These are phyloP conservation scores for Hyalella azteca DNA, from an alignment of 2,888 invertebrate species.

Conservation along the genomic window DNA sequence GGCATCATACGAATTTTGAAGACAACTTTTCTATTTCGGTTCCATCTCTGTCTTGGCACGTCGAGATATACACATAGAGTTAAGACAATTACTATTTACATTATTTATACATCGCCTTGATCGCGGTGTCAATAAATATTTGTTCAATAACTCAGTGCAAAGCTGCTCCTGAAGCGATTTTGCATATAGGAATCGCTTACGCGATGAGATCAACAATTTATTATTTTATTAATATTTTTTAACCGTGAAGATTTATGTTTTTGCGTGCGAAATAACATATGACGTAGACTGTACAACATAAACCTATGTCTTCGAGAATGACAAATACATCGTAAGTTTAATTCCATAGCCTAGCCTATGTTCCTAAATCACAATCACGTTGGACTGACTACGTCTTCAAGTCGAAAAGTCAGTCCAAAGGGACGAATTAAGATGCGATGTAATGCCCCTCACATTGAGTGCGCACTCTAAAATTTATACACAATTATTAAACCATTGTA, in stretches of 20 bases:
- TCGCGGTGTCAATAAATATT: neutral
- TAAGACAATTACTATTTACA: neutral
- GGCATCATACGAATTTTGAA: too few relatives aligned
- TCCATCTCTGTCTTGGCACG: neutral
- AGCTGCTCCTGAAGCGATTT: neutral
- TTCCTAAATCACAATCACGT: constrained; percentile 17
- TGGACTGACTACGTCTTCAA: constrained; percentile 7
- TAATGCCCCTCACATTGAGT: neutral
- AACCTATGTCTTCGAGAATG: neutral
- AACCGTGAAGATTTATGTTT: too few relatives aligned
- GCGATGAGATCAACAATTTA: neutral
- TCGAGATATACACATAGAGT: constrained; percentile 10
- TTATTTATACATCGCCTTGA: neutral
- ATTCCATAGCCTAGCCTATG: neutral
- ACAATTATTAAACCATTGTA: constrained; percentile 52
- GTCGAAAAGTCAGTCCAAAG: neutral
- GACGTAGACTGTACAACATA: neutral
- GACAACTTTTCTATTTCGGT: too few relatives aligned
- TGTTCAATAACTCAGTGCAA: neutral
- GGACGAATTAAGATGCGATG: neutral
- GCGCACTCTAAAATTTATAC: neutral
- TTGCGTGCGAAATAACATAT: neutral
- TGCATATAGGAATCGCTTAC: neutral
- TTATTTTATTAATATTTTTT: neutral
- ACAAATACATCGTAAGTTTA: neutral